A percentile compares a stretch with the other conserved stretches of the same genome.
These are phyloP conservation scores for Percopsis transmontana DNA, from an alignment of 2,113 vertebrate species.

Conservation along the genomic window DNA sequence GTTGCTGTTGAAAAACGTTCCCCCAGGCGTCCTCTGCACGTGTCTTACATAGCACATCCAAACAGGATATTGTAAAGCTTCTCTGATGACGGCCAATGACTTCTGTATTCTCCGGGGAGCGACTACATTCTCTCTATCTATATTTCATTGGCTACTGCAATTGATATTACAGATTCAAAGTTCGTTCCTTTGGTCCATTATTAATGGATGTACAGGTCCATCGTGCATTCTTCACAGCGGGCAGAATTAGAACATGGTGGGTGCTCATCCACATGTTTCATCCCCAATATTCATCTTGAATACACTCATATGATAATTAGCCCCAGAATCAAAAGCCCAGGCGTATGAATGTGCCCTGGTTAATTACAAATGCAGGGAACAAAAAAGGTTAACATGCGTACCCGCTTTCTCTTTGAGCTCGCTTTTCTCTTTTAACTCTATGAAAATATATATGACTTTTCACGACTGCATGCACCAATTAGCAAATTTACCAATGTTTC, in stretches of 20 bases:
- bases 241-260: constrained; percentile 56
- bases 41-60: background rate
- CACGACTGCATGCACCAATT: constrained; percentile 8
- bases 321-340: constrained; percentile 10
- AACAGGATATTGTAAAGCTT: constrained; percentile 1
- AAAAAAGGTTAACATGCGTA: constrained; percentile 22
- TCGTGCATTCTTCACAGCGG: constrained; percentile 66
- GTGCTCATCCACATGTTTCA: constrained; percentile 44
- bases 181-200: constrained; percentile 58
- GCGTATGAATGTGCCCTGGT: constrained; percentile 37
- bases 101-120: constrained; percentile 12
- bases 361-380: constrained; percentile 19
- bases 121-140: constrained; percentile 44
- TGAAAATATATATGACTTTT: background rate
- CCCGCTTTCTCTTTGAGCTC: constrained; percentile 1
- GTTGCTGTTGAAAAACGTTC: constrained; percentile 2
- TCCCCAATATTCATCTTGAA: constrained; percentile 17
- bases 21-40: constrained; percentile 1
- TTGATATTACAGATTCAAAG: constrained; percentile 64
- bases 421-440: constrained; percentile 4
- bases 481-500: constrained; percentile 15
- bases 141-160: constrained; percentile 59
- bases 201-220: constrained; percentile 62
- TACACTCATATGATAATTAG: constrained; percentile 45
- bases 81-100: constrained; percentile 39